Evolutionary conservation across 2,888 invertebrate species (phyloP).

Genomic region (Scaptomyza reducta): DNA sequence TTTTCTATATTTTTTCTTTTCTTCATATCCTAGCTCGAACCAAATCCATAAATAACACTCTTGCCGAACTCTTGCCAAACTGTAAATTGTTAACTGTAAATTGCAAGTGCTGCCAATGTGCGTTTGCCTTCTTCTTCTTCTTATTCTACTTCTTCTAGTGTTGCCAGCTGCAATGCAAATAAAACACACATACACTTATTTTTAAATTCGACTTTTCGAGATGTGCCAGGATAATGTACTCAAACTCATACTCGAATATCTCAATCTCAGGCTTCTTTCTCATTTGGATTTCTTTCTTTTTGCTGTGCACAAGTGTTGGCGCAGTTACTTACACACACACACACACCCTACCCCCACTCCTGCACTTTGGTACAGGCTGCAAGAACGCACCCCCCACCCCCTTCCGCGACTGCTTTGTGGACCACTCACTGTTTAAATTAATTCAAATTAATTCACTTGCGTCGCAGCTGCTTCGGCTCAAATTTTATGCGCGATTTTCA

Average conservation of each 20-base stretch:
- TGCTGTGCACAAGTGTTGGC: constrained; percentile 66
- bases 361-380: constrained; percentile 24
- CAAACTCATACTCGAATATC: constrained; percentile 5
- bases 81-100: constrained; percentile 3
- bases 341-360: background rate
- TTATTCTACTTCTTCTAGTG: background rate
- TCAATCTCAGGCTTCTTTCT: constrained; percentile 10
- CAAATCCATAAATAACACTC: constrained; percentile 10
- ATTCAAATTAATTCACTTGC: constrained; percentile 81
- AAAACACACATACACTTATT: constrained; percentile 46
- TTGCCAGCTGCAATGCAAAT: constrained; percentile 58
- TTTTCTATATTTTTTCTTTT: background rate
- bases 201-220: constrained; percentile 60
- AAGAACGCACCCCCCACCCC: background rate
- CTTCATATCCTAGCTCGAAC: background rate
- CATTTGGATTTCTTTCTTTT: constrained; percentile 16
- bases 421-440: constrained; percentile 70
- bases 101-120: constrained; percentile 30
- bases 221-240: constrained; percentile 41
- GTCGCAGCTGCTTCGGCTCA: constrained; percentile 79
- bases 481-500: constrained; percentile 78
- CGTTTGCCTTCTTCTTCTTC: background rate
- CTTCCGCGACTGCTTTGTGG: constrained; percentile 3
- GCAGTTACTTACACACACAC: constrained; percentile 66
- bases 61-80: background rate